A percentile compares a stretch with the other conserved stretches of the same genome.
Conservation (phyloP, 2,797 vertebrate species). For the Cossypha polioptera region DNA sequence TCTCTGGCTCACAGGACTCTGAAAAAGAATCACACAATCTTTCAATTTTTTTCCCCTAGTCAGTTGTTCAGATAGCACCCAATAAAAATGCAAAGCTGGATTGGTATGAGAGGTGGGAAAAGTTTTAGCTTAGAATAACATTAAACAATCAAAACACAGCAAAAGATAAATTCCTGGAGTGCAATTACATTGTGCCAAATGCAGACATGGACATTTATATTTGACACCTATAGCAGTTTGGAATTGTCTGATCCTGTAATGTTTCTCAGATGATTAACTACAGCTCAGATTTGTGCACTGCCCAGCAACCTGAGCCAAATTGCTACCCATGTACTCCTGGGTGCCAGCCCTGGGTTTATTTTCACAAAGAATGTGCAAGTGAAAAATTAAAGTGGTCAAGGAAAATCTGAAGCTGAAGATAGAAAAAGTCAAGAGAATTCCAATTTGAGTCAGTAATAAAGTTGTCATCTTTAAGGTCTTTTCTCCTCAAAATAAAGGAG, state of each 20-base stretch:
- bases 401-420: not conserved
- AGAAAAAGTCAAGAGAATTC: not conserved
- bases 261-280: not conserved
- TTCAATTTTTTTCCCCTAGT: not conserved
- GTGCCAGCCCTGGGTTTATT: not conserved
- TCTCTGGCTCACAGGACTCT: not conserved
- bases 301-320: rapidly evolving
- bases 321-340: not conserved
- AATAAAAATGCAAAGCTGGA: conserved; percentile 44
- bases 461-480: not conserved
- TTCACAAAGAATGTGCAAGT: not conserved
- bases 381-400: not conserved
- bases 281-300: not conserved
- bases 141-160: conserved; percentile 10
- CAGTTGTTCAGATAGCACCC: conserved; percentile 23
- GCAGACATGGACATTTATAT: not conserved
- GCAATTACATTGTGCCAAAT: not conserved
- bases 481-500: not conserved
- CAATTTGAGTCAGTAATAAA: not conserved
- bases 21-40: conserved; percentile 11
- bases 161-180: conserved; percentile 13
- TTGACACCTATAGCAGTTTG: not conserved
- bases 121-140: conserved; percentile 22
- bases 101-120: conserved; percentile 25
- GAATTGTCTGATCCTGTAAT: not conserved